Evolutionary conservation across 2,797 vertebrate genomes (phyloP).

Genomic region (Silurus aristotelis): DNA sequence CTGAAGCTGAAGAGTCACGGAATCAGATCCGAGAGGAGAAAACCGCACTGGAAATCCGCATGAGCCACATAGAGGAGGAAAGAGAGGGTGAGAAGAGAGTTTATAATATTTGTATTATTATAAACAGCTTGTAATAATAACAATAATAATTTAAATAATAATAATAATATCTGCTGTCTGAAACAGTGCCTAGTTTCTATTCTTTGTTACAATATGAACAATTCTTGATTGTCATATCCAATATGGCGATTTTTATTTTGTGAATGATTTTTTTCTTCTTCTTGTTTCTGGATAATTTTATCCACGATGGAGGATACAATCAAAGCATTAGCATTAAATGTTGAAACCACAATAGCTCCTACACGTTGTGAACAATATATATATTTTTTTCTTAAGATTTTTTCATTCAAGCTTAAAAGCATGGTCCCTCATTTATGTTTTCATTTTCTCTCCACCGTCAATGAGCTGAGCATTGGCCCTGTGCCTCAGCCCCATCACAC

Average conservation of each 20-base stretch:
- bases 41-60: slow-evolving; percentile 76
- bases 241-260: background rate
- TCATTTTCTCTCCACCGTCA: slow-evolving; percentile 55
- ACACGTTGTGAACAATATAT: background rate
- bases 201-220: background rate
- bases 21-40: slow-evolving; percentile 83
- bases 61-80: slow-evolving; percentile 90
- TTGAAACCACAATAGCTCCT: background rate
- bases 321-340: background rate
- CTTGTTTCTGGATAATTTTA: background rate
- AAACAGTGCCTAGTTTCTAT: background rate
- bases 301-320: too few species aligned
- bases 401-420: slow-evolving; percentile 64
- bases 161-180: background rate
- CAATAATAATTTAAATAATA: too few species aligned
- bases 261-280: background rate
- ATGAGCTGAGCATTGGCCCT: slow-evolving; percentile 70
- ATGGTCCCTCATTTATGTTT: slow-evolving; percentile 63
- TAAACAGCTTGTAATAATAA: background rate
- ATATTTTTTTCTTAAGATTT: slow-evolving; percentile 15
- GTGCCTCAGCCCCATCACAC: slow-evolving; percentile 67
- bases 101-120: too few species aligned
- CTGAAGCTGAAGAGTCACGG: slow-evolving; percentile 74
- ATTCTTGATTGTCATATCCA: background rate
- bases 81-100: slow-evolving; percentile 82